Evolutionary conservation across 1,140 invertebrate genomes (phyloP), one percentile per base, ranked within the genome.

Genomic region (Cecropterus lyciades): DNA sequence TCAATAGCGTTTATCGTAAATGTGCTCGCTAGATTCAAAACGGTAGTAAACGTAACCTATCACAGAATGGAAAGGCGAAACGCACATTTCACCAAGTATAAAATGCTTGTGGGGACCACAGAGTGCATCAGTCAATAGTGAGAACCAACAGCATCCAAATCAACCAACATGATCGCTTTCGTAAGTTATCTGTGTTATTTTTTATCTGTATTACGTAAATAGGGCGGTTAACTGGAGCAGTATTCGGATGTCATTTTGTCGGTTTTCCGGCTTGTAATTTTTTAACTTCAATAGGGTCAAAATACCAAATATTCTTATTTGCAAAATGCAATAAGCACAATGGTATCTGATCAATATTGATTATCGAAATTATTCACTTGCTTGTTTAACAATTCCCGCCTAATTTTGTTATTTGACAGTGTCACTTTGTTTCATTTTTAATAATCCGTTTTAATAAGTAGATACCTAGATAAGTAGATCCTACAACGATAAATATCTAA

Each of bases 51-150:
- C 8, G 59, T 72, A 74, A 67, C 73, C 85, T 85, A 89, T 87
- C 85, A 78, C 83, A 85, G 77, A 85, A 89, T 89, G 77, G 89
- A 91, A 91, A 91, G 89, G 89, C 62, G 63, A 51, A 60, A 65
- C 65, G 72, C 72, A 72, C 86, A 85, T 90, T 91, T 90, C 89
- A 86, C 89, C 84, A 78, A 87, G 76, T 91, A 91, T 91, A 91
- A 87, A 91, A 89, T 57, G 80, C 53, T 84, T 20, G 80, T 75
- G 75, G 76, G 77, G 74, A 76, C 73, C 77, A 67, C 49, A 52
- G 51, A 71, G 73, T 69, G 79, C 86, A 90, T 83, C 89, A 91
- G 86, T 91, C 81, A 85, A 73, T 70, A 82, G 72, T 67, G 70
- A 78, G 82, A 80, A 79, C 80, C 82, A 75, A 75, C 80, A 79